These are phyloP conservation scores for Labeo catla DNA, from an alignment of 2,113 vertebrate species.

Conservation along the genomic window DNA sequence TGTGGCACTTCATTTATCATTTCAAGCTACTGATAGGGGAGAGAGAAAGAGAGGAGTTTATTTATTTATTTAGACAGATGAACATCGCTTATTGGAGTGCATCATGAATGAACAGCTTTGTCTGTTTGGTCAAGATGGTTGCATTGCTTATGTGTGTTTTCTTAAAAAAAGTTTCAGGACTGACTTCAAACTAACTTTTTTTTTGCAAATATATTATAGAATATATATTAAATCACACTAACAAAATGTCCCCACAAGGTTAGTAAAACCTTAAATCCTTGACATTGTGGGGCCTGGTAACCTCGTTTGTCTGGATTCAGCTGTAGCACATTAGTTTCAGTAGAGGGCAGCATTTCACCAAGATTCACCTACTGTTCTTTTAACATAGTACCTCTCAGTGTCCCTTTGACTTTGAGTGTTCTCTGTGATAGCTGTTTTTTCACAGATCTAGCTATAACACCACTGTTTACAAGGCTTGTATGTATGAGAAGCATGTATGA, in stretches of 20 bases:
- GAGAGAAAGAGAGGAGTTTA: slow-evolving; percentile 63
- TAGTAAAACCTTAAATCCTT: no score
- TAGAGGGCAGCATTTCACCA: slow-evolving; percentile 73
- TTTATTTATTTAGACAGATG: slow-evolving; percentile 66
- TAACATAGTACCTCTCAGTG: background rate
- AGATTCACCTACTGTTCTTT: slow-evolving; percentile 39
- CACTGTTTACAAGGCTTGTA: background rate
- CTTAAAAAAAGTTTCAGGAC: background rate
- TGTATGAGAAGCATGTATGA: background rate
- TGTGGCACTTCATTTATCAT: slow-evolving; percentile 68
- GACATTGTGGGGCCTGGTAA: no score
- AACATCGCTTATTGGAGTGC: slow-evolving; percentile 68
- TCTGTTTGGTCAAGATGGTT: background rate
- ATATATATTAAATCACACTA: no score
- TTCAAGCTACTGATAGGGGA: slow-evolving; percentile 60
- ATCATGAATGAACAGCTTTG: slow-evolving; percentile 11
- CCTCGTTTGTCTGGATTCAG: slow-evolving; percentile 77
- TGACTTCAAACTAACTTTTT: background rate
- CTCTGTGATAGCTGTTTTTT: background rate
- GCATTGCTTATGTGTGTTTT: background rate
- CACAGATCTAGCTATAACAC: background rate
- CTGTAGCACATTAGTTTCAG: slow-evolving; percentile 74
- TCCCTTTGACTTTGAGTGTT: background rate
- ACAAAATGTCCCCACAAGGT: no score
- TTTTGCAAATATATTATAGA: no score